Percentiles rank a stretch among this genome's conserved stretches.
phyloP scores from a whole-genome alignment of 2,888 invertebrate species.

The Neelides folsomi region DNA sequence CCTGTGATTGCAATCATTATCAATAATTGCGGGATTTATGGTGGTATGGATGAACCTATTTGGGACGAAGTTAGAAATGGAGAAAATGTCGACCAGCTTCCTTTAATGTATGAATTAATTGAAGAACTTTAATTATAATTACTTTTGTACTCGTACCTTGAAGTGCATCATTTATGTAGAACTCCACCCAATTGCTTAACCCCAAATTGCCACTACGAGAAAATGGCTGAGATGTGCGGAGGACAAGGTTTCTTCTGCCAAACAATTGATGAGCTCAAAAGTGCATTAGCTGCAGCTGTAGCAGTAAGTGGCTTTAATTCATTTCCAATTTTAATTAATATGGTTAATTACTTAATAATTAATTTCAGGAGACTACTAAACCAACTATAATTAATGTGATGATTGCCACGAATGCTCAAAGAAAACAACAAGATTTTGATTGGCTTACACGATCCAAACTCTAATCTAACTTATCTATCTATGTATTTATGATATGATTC shows the following conservation, averaged over 20 bases:
- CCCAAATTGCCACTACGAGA: slow-evolving; percentile 71
- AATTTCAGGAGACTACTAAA: slow-evolving; percentile 47
- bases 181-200: slow-evolving; percentile 71
- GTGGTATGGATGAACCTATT: slow-evolving; percentile 65
- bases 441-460: slow-evolving; percentile 89
- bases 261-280: slow-evolving; percentile 60
- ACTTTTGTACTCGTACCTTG: slow-evolving; percentile 9
- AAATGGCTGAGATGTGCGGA: slow-evolving; percentile 76
- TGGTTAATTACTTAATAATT: slow-evolving; percentile 6
- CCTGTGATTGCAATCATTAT: slow-evolving; percentile 80
- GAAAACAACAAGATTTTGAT: slow-evolving; percentile 78
- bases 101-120: slow-evolving; percentile 52
- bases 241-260: slow-evolving; percentile 65
- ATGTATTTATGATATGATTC: background rate
- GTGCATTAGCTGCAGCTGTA: slow-evolving; percentile 54
- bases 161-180: slow-evolving; percentile 42
- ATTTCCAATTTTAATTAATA: too few species aligned
- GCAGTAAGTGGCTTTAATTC: slow-evolving; percentile 37
- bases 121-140: slow-evolving; percentile 6
- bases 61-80: slow-evolving; percentile 51
- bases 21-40: slow-evolving; percentile 91
- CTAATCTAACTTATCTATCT: too few species aligned
- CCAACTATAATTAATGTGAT: slow-evolving; percentile 82
- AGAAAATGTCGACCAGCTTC: slow-evolving; percentile 50
- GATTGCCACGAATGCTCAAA: slow-evolving; percentile 73